These are phyloP conservation scores for Micrasema minimum DNA, from an alignment of 1,140 invertebrate genomes.

Conservation along the genomic window DNA sequence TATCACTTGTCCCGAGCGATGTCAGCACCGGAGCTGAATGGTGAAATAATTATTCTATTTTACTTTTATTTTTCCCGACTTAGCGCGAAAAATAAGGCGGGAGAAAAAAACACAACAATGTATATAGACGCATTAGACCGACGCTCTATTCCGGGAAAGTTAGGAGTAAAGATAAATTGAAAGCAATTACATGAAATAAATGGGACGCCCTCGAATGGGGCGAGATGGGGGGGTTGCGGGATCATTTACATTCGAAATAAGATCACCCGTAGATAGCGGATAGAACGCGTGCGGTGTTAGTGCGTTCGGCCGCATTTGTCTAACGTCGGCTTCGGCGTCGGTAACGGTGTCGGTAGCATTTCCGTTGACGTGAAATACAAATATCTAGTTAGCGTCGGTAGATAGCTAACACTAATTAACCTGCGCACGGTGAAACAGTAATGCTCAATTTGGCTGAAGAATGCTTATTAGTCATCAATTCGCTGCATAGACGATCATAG, in stretches of 20 bases:
- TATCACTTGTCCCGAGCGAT: slow-evolving; percentile 36
- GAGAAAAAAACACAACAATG: slow-evolving; percentile 43
- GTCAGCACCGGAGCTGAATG: slow-evolving; percentile 37
- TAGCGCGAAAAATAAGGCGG: slow-evolving; percentile 28
- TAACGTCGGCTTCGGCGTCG: slow-evolving; percentile 13
- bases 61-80: slow-evolving; percentile 39
- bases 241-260: slow-evolving; percentile 52
- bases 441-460: too few species aligned
- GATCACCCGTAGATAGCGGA: slow-evolving; percentile 40
- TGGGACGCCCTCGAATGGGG: slow-evolving; percentile 35
- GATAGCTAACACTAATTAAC: background rate
- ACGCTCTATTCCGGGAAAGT: slow-evolving; percentile 45
- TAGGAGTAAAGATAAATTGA: slow-evolving; percentile 53
- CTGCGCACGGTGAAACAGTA: background rate
- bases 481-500: too few species aligned
- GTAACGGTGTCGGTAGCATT: background rate
- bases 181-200: slow-evolving; percentile 54
- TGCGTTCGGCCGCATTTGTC: slow-evolving; percentile 44
- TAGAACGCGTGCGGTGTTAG: slow-evolving; percentile 37
- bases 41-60: slow-evolving; percentile 52
- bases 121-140: slow-evolving; percentile 37
- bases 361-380: background rate
- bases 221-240: slow-evolving; percentile 27
- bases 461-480: too few species aligned
- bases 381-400: slow-evolving; percentile 1